Evolutionary conservation across 2,888 invertebrate species (phyloP).

Genomic region (Leptinotarsa juncta): DNA sequence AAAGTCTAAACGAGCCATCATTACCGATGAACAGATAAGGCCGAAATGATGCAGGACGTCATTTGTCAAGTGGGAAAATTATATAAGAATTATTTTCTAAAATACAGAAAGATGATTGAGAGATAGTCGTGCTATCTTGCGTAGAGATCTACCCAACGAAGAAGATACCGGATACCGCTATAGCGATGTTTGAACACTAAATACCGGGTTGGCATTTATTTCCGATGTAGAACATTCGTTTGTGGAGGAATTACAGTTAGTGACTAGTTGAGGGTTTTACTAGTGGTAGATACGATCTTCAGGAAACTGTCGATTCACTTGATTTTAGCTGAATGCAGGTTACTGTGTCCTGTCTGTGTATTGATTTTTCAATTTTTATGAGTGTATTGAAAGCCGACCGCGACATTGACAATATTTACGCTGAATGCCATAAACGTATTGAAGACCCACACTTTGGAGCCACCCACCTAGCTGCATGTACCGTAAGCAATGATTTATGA

Average conservation of each 20-base stretch:
- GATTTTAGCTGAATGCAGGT: not conserved
- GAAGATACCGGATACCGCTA: constrained; percentile 31
- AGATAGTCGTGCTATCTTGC: constrained; percentile 33
- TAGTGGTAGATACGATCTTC: too few species aligned
- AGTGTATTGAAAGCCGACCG: constrained; percentile 46
- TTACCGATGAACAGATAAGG: constrained; percentile 52
- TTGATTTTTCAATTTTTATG: constrained; percentile 50
- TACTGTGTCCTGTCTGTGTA: not conserved
- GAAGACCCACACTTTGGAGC: constrained; percentile 55
- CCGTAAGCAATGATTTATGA: constrained; percentile 56
- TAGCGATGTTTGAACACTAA: constrained; percentile 33
- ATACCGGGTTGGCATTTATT: constrained; percentile 12
- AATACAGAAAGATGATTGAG: constrained; percentile 38
- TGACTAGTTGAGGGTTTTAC: not conserved
- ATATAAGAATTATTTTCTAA: constrained; percentile 42
- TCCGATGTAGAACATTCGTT: constrained; percentile 12
- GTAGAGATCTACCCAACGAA: constrained; percentile 29
- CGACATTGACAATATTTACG: constrained; percentile 57
- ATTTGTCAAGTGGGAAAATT: constrained; percentile 53
- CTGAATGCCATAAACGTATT: constrained; percentile 54
- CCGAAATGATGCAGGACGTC: constrained; percentile 49
- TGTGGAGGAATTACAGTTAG: not conserved
- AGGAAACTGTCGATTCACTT: not conserved
- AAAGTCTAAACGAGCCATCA: constrained; percentile 52
- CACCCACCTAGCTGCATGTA: constrained; percentile 53